Base-by-base conservation (phyloP, 64 coral and sea anemone species). In the Dendrophyllia cribrosa region DNA sequence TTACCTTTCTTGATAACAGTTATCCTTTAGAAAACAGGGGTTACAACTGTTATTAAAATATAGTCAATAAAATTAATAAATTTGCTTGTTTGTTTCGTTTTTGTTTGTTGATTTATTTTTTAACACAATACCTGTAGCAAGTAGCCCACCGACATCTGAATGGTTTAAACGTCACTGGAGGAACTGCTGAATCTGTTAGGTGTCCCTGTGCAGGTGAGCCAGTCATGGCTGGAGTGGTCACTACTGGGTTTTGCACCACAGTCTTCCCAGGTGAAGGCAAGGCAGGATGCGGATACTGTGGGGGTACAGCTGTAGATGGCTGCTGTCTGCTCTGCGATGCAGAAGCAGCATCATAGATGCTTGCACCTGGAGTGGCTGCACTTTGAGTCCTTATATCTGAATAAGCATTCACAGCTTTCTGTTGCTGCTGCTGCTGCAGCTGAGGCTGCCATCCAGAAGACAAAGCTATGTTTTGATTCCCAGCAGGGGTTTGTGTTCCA, bases 81-180 rank as follows among this genome's bases (percentile, higher is more conserved):
- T 34, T 34, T 34, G 34, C 34, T 34, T 34, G 34, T 34, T 34
- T 34, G 34, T 34, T 34, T 34, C 5, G 53, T 1, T 6, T 12
- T 56, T 9, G 53, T 56, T 12, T 9, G 53, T 56, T 56, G 1
- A 5, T 9, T 12, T 12, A 5, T 34, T 12, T 56, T 9, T 56
- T 9, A 56, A 56, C 53, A 47, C 0, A 22, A 26, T 86, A 96
- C 95, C 95, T 96, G 56, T 73, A 72, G 14, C 95, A 96, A 63
- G 66, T 46, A 6, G 63, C 86, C 95, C 95, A 96, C 23, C 81
- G 90, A 71, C 95, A 96, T 61, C 91, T 85, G 58, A 58, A 96
- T 55, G 91, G 91, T 63, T 93, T 96, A 64, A 59, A 26, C 9
- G 90, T 86, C 7, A 88, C 44, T 4, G 80, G 24, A 53, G 94